Base-by-base conservation (phyloP, 2,797 vertebrate genomes). In the Oreochromis grahami region DNA sequence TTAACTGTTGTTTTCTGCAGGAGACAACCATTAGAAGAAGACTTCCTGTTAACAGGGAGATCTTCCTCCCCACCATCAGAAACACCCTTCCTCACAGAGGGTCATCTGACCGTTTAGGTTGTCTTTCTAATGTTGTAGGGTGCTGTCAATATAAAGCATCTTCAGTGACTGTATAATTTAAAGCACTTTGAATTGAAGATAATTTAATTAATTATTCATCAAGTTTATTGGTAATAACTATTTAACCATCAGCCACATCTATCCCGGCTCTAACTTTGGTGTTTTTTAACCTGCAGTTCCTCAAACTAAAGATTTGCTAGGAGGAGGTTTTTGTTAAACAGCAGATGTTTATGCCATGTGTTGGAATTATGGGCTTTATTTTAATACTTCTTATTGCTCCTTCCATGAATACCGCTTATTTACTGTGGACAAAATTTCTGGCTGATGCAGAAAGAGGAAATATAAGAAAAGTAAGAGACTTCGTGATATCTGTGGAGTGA, bases 41-140 rank as follows among this genome's bases (percentile, higher is more conserved):
- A 43, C 21, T 70, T 70, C 38, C 65, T 70, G 38, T 11, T 43
- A 43, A 70, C 43, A 70, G 14, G 60, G 13, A 68, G 8, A 10
- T 26, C 65, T 26, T 70, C 65, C 2, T 70, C 38, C 38, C 38
- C 13, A 70, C 65, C 21, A 43, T 70, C 65, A 26, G 38, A 10
- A 41, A 45, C 32, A 21, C 38, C n/a, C 36, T 24, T 68, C 36
- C 12, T 65, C 60, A 21, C n/a, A 21, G 60, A 38, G 8, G 55
- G 26, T 65, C 3, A n/a, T 0, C 34, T 5, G 34, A 38, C 19
- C 1, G 0, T 24, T 65, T 1, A n/a, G n/a, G 1, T 26, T 43
- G n/a, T 6, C n/a, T 43, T 6, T n/a, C 19, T 52, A 52, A 3
- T 43, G 21, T 43, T 43, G 38, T 15, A 43, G 38, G 38, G 38